Base-by-base conservation (phyloP, 1,140 invertebrate genomes). In the Trichonephila inaurata region DNA sequence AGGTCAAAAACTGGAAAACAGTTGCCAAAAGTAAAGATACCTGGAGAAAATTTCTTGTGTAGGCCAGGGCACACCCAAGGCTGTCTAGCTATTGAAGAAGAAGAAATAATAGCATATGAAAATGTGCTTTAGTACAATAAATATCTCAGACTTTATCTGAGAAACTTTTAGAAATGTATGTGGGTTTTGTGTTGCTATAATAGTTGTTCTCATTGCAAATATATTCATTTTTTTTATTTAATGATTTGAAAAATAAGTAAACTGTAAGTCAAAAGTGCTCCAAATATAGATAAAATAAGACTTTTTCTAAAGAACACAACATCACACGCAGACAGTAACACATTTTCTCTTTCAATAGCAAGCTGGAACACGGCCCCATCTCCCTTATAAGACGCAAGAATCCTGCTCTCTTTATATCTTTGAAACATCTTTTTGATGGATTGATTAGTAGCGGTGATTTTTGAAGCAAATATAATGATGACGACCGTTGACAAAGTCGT, bases 211-310 rank as follows among this genome's bases (percentile, higher is more conserved):
- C 33, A 40, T 40, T 40, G 33, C 33, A 40, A 40, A 40, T 40
- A 40, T 40, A 40, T 40, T 40, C 28, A 51, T 51, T 51, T 4
- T 72, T 77, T 60, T 85, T 51, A 85, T 61, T 82, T 61, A 82
- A 16, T 82, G 12, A 91, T 61, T 19, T 91, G 89, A 82, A 91
- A 40, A 83, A 92, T 85, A 16, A 92, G n/a, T 24, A 92, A 51
- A 10, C 81, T 85, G 66, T 92, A 92, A 51, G 90, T 92, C 16
- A 92, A 62, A 24, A 92, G 60, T 51, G 90, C 90, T 19, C 90
- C 90, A 18, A 92, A 85, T 10, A 92, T 44, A 7, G 90, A 64
- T 61, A 92, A 58, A 85, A 92, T 92, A 58, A 92, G 66, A 6
- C 58, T 85, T 51, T 44, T 83, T 28, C 28, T 44, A 85, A 92